Evolutionary conservation across 2,797 vertebrate species (phyloP).

Genomic region (Ctenosaura bakeri): DNA sequence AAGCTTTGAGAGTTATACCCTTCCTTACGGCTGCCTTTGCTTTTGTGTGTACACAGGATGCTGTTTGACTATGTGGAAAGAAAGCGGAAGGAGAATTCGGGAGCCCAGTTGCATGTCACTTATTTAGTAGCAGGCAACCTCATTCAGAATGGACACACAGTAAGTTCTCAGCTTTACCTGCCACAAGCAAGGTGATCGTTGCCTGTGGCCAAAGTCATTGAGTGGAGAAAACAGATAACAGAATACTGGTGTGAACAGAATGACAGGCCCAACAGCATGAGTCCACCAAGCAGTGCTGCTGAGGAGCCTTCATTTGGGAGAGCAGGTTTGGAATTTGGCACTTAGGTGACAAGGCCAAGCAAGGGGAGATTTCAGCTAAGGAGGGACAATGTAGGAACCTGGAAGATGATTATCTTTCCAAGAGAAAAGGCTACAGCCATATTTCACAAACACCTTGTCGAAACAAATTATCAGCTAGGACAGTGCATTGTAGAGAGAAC

Average conservation of each 20-base stretch:
- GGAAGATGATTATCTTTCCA: not conserved
- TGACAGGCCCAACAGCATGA: too few relatives aligned
- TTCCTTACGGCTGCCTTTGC: accelerated
- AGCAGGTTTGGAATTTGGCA: not conserved
- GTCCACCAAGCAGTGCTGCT: not conserved
- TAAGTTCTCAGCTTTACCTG: slow-evolving; percentile 75
- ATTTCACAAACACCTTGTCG: not conserved
- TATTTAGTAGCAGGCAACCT: slow-evolving; percentile 92
- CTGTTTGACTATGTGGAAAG: slow-evolving; percentile 94
- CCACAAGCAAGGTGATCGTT: not conserved
- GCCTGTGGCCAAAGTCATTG: accelerated
- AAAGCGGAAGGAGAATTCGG: slow-evolving; percentile 90
- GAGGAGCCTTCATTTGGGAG: too few relatives aligned
- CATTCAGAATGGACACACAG: slow-evolving; percentile 85
- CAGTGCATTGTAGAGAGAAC: not conserved
- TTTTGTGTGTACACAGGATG: slow-evolving; percentile 84
- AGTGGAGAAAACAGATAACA: not conserved
- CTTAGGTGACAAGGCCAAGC: not conserved
- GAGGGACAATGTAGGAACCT: not conserved
- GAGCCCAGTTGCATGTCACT: slow-evolving; percentile 90
- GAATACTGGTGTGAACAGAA: not conserved
- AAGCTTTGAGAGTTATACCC: not conserved
- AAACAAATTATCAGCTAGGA: not conserved
- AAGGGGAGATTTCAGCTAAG: not conserved
- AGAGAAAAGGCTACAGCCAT: too few relatives aligned